phyloP scores from a whole-genome alignment of 2,797 vertebrate genomes.

The Thripadectes ignobilis region DNA sequence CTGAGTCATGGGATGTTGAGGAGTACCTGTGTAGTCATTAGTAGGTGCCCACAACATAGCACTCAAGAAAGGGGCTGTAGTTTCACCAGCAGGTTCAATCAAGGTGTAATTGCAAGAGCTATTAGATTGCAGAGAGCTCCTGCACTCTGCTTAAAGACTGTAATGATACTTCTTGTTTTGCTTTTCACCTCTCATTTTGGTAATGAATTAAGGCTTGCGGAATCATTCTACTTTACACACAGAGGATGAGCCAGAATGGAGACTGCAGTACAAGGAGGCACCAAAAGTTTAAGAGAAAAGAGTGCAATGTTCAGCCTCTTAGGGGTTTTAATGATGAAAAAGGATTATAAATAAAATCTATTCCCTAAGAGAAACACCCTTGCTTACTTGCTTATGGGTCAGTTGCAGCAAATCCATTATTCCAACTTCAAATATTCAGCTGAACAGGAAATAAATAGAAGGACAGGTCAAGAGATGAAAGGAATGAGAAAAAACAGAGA shows the following conservation, averaged over 20 bases:
- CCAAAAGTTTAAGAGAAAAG: neutral
- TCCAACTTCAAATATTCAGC: neutral
- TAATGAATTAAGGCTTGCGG: neutral
- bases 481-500: neutral
- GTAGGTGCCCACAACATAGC: neutral
- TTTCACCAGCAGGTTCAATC: neutral
- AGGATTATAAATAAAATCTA: neutral
- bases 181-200: constrained; percentile 14
- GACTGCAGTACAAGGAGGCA: neutral
- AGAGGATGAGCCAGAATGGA: neutral
- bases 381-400: neutral
- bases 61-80: neutral
- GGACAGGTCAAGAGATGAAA: neutral
- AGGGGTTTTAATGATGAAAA: neutral
- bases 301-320: neutral
- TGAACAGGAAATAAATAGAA: neutral
- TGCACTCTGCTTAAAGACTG: neutral
- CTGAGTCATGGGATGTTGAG: neutral
- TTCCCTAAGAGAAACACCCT: neutral
- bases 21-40: neutral
- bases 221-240: neutral
- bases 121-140: neutral
- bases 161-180: constrained; percentile 21
- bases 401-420: neutral
- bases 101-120: constrained; percentile 1